A percentile compares a stretch with the other conserved stretches of the same genome.
Evolutionary conservation across 2,888 invertebrate species (phyloP).

Genomic region (Xestoiulus laeticollis): DNA sequence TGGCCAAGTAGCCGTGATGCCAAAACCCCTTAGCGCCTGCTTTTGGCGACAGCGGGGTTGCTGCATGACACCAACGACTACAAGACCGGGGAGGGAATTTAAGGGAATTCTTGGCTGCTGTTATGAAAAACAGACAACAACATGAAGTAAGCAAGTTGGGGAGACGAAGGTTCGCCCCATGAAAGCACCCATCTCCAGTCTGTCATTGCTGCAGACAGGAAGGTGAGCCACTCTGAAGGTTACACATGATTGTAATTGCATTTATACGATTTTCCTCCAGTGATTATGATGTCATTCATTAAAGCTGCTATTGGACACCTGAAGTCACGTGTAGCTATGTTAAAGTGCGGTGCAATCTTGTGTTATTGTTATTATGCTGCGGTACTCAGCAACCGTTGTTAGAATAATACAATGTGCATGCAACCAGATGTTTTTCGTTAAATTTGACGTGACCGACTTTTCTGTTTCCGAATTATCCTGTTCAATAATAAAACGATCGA

Average conservation of each 20-base stretch:
- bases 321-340: not conserved
- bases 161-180: not conserved
- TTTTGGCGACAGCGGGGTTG: slow-evolving; percentile 44
- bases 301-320: not conserved
- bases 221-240: not conserved
- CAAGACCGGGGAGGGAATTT: not conserved
- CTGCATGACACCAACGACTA: not conserved
- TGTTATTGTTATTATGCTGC: not conserved
- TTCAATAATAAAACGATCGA: not conserved
- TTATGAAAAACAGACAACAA: slow-evolving; percentile 24
- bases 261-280: not conserved
- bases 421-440: not conserved
- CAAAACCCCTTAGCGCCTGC: slow-evolving; percentile 29
- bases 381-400: not conserved
- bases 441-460: not conserved
- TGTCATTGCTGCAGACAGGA: not conserved
- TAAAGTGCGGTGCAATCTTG: slow-evolving; percentile 17
- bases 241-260: not conserved
- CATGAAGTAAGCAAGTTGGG: slow-evolving; percentile 15
- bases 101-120: not conserved
- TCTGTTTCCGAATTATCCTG: not conserved
- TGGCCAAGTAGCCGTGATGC: not conserved
- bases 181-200: slow-evolving; percentile 49
- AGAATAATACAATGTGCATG: not conserved
- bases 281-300: not conserved